These are phyloP conservation scores for Arnoldichthys spilopterus DNA, from an alignment of 2,797 vertebrate genomes.

Conservation along the genomic window DNA sequence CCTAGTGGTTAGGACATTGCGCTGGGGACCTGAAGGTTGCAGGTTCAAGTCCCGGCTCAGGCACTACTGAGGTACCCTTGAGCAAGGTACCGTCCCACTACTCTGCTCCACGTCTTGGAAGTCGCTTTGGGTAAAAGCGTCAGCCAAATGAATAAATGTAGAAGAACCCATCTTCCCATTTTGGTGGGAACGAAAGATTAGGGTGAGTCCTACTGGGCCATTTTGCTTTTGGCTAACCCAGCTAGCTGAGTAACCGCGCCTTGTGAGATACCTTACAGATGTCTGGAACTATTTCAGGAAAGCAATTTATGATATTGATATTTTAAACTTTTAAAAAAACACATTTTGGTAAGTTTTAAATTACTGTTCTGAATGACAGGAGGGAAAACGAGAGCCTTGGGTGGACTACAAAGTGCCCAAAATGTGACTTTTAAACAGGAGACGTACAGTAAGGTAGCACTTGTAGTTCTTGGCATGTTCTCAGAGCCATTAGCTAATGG, in stretches of 20 bases:
- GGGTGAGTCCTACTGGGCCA: background rate
- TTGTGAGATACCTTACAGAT: background rate
- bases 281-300: background rate
- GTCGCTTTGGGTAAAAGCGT: too few relatives aligned
- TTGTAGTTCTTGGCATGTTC: slow-evolving; percentile 59
- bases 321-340: background rate
- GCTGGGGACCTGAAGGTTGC: too few relatives aligned
- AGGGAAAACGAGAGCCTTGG: background rate
- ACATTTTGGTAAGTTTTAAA: background rate
- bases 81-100: too few relatives aligned
- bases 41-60: too few relatives aligned
- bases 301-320: background rate
- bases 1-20: too few relatives aligned
- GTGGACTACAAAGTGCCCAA: background rate
- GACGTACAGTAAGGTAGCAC: slow-evolving; percentile 40
- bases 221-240: background rate
- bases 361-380: slow-evolving; percentile 26
- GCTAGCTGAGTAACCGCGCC: background rate
- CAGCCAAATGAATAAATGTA: too few relatives aligned
- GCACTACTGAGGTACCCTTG: too few relatives aligned
- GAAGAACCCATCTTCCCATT: too few relatives aligned
- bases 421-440: slow-evolving; percentile 57
- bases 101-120: too few relatives aligned
- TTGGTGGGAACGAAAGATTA: background rate
- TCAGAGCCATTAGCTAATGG: slow-evolving; percentile 69